Percentiles rank a stretch among this genome's conserved stretches.
These are phyloP conservation scores for Camponotus vicinus DNA, from an alignment of 1,140 invertebrate species.

Conservation along the genomic window DNA sequence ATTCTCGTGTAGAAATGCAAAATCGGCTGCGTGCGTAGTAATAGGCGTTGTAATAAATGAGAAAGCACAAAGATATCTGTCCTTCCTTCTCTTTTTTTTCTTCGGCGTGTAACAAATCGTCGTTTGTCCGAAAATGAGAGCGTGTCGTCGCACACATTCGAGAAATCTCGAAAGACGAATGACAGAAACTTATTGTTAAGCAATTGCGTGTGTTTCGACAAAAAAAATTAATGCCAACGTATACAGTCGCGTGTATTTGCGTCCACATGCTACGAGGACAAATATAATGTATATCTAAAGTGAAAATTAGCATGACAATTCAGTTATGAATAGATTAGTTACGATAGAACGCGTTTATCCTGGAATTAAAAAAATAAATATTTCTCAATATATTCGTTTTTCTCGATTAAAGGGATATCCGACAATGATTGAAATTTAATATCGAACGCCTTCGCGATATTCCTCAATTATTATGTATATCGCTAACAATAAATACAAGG, in stretches of 20 bases:
- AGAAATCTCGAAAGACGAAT: not conserved
- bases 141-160: not conserved
- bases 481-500: not conserved
- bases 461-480: not conserved
- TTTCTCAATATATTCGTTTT: not conserved
- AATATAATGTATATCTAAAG: not conserved
- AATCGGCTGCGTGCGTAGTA: slow-evolving; percentile 18
- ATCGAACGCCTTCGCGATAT: not conserved
- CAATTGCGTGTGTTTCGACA: not conserved
- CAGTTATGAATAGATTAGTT: not conserved
- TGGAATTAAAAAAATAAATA: not conserved
- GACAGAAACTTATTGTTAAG: not conserved
- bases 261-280: not conserved
- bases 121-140: not conserved
- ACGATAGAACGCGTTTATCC: not conserved
- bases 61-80: not conserved
- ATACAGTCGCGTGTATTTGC: not conserved
- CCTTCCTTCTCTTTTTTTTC: not conserved
- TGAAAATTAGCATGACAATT: not conserved
- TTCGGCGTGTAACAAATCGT: slow-evolving; percentile 10
- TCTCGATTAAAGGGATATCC: not conserved
- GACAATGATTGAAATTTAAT: not conserved
- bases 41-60: not conserved
- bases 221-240: not conserved
- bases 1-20: slow-evolving; percentile 35